A percentile compares a stretch with the other conserved stretches of the same genome.
Evolutionary conservation across 2,113 vertebrate genomes (phyloP).

Genomic region (Athene noctua): DNA sequence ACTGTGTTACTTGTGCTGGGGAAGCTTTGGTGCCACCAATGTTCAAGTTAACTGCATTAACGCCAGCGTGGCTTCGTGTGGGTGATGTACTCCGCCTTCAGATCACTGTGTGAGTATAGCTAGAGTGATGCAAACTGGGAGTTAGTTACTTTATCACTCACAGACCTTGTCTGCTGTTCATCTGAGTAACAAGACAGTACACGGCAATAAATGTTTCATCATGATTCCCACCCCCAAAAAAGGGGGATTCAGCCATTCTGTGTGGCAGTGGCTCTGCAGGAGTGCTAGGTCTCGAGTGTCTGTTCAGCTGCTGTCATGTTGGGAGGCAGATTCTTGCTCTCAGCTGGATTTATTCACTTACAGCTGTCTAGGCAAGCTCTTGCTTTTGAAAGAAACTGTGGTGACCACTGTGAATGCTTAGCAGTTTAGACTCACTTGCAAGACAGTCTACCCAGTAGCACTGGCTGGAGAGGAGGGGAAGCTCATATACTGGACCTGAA

Average conservation of each 20-base stretch:
- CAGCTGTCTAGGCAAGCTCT: neutral
- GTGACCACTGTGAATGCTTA: neutral
- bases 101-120: neutral
- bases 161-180: neutral
- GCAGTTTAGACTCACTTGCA: neutral
- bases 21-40: neutral
- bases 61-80: rapidly evolving
- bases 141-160: neutral
- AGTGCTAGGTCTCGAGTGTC: neutral
- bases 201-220: neutral
- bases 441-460: rapidly evolving
- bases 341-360: neutral
- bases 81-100: neutral
- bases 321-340: neutral
- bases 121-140: neutral
- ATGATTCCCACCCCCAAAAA: neutral
- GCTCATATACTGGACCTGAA: neutral
- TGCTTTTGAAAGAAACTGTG: rapidly evolving
- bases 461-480: neutral
- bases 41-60: neutral
- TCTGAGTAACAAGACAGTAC: neutral
- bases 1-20: neutral
- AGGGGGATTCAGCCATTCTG: neutral
- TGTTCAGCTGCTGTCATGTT: neutral
- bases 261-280: rapidly evolving